phyloP scores from a whole-genome alignment of 2,888 invertebrate genomes.

The Eucera pruinosa region DNA sequence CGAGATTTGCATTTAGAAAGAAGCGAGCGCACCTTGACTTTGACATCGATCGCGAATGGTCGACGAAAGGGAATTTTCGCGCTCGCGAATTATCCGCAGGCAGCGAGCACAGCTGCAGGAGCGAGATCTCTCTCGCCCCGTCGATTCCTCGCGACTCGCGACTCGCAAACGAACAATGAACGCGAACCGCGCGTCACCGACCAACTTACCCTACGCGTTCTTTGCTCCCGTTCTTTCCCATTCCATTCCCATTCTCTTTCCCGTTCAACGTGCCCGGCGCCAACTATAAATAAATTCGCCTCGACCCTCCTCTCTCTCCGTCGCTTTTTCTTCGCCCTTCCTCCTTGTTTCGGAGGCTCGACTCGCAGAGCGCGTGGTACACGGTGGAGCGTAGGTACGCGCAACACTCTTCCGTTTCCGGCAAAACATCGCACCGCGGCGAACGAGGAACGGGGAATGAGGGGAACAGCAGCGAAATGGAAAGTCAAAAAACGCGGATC shows the following conservation, averaged over 20 bases:
- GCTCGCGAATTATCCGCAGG: conserved; percentile 19
- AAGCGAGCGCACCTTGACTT: not conserved
- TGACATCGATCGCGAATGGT: not conserved
- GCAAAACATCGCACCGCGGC: not conserved
- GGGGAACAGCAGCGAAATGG: not conserved
- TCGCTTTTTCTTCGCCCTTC: not conserved
- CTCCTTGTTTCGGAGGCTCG: not conserved
- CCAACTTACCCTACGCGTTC: conserved; percentile 25
- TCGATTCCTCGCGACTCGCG: conserved; percentile 56
- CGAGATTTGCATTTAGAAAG: not conserved
- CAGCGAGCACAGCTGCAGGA: no score
- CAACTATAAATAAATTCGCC: conserved; percentile 33
- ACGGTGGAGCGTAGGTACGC: not conserved
- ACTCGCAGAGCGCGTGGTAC: no score
- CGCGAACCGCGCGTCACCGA: conserved; percentile 43
- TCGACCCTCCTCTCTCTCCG: not conserved
- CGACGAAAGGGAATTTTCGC: not conserved
- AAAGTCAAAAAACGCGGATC: conserved; percentile 1
- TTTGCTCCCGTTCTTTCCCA: not conserved
- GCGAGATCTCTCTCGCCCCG: not conserved
- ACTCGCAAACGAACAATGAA: conserved; percentile 56
- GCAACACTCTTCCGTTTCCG: conserved; percentile 25
- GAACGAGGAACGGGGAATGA: not conserved
- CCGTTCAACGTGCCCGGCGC: conserved; percentile 17
- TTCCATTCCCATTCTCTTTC: not conserved